phyloP scores from a whole-genome alignment of 2,888 invertebrate genomes.

The Microchrysa polita region DNA sequence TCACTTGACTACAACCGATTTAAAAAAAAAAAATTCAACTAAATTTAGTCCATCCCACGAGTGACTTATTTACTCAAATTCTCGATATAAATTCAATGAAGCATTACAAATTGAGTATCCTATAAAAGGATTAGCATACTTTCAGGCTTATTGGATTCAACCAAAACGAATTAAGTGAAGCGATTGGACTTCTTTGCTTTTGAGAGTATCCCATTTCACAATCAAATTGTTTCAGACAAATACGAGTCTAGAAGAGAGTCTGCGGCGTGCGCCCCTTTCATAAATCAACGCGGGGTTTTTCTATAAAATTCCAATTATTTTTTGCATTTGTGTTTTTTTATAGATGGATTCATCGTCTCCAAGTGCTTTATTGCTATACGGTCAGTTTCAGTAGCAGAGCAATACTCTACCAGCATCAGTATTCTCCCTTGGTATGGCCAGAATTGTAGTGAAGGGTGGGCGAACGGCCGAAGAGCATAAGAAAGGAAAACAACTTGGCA shows the following conservation, averaged over 20 bases:
- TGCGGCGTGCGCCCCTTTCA: neutral
- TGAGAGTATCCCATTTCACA: slow-evolving; percentile 6
- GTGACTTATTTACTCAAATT: slow-evolving; percentile 1
- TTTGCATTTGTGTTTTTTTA: slow-evolving; percentile 13
- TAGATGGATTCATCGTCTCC: neutral
- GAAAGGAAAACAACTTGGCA: neutral
- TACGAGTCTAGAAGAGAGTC: neutral
- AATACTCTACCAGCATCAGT: too few species aligned
- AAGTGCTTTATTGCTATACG: neutral
- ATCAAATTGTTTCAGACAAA: slow-evolving; percentile 9
- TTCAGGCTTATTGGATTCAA: slow-evolving; percentile 5
- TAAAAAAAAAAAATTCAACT: too few species aligned
- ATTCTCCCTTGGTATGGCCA: neutral
- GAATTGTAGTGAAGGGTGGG: neutral
- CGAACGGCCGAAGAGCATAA: neutral
- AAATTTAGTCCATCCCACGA: neutral
- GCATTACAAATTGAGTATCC: slow-evolving; percentile 30
- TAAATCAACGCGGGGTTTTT: neutral
- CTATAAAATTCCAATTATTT: slow-evolving; percentile 12
- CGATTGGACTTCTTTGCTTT: neutral
- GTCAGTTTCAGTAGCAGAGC: neutral
- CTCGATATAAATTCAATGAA: slow-evolving; percentile 27
- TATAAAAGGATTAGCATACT: slow-evolving; percentile 36
- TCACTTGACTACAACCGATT: too few species aligned
- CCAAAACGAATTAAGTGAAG: slow-evolving; percentile 17